Evolutionary conservation across 2,113 vertebrate species (phyloP).

Genomic region (Papio anubis): DNA sequence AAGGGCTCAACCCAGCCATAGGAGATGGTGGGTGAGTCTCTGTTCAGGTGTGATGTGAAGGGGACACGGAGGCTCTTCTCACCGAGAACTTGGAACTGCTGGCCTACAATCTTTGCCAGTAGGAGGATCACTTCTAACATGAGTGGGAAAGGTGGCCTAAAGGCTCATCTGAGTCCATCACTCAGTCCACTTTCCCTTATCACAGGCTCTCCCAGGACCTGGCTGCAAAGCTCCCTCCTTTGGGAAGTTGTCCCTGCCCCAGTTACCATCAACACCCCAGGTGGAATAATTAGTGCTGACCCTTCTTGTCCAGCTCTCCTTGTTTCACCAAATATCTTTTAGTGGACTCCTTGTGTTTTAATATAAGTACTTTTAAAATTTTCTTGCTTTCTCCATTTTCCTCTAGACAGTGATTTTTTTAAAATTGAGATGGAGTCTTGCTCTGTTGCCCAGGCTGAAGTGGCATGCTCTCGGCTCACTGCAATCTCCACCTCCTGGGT

Average conservation of each 20-base stretch:
- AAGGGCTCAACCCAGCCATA: accelerated
- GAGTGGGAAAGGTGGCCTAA: background rate
- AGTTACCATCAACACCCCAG: too few relatives aligned
- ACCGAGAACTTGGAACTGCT: background rate
- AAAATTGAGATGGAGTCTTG: too few relatives aligned
- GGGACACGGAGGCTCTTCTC: too few relatives aligned
- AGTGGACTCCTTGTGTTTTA: background rate
- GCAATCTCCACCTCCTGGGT: too few relatives aligned
- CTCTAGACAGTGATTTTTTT: background rate
- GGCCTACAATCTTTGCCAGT: background rate
- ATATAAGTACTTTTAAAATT: background rate
- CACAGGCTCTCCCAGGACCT: background rate
- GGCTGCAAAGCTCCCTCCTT: background rate
- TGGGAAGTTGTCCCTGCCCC: accelerated
- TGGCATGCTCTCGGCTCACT: too few relatives aligned
- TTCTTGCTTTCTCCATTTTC: background rate
- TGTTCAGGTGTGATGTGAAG: accelerated
- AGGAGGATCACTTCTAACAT: background rate
- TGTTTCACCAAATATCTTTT: background rate
- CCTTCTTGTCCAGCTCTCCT: too few relatives aligned
- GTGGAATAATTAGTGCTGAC: too few relatives aligned
- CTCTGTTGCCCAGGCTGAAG: too few relatives aligned
- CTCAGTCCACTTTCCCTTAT: background rate
- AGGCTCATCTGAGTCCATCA: background rate
- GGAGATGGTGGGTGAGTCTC: background rate